These are phyloP conservation scores for Arion vulgaris DNA, from an alignment of 1,140 invertebrate species.

Conservation along the genomic window DNA sequence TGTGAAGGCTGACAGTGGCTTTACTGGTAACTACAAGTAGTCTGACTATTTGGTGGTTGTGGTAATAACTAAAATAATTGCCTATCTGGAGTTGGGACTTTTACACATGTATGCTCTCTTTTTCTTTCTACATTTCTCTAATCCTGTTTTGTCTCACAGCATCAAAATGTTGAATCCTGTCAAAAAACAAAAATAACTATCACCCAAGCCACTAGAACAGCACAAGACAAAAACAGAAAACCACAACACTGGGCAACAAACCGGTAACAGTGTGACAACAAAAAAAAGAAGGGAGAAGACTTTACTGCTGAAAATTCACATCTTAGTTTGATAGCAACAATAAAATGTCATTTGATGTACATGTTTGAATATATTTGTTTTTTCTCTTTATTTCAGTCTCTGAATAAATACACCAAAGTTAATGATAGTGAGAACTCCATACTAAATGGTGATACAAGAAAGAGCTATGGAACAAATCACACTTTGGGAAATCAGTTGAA, in stretches of 20 bases:
- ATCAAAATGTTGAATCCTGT: too few relatives aligned
- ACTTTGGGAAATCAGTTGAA: neutral
- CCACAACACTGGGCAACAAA: neutral
- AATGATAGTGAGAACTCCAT: neutral
- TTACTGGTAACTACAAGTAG: too few relatives aligned
- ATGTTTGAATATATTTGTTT: neutral
- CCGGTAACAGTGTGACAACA: neutral
- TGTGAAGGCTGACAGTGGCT: neutral
- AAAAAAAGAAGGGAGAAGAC: too few relatives aligned
- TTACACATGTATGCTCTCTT: too few relatives aligned
- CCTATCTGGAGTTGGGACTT: too few relatives aligned
- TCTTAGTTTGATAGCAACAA: neutral
- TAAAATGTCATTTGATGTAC: neutral
- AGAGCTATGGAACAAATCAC: neutral
- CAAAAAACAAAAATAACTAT: too few relatives aligned
- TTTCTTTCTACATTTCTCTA: too few relatives aligned
- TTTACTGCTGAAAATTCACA: neutral
- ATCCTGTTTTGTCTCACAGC: too few relatives aligned
- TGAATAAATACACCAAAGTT: neutral
- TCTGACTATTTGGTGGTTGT: neutral
- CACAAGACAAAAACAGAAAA: too few relatives aligned
- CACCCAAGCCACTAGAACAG: too few relatives aligned
- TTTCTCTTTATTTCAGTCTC: neutral
- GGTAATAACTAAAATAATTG: neutral
- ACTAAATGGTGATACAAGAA: neutral